Base-by-base conservation (phyloP, 2,888 invertebrate genomes). In the Cynaeus angustus region DNA sequence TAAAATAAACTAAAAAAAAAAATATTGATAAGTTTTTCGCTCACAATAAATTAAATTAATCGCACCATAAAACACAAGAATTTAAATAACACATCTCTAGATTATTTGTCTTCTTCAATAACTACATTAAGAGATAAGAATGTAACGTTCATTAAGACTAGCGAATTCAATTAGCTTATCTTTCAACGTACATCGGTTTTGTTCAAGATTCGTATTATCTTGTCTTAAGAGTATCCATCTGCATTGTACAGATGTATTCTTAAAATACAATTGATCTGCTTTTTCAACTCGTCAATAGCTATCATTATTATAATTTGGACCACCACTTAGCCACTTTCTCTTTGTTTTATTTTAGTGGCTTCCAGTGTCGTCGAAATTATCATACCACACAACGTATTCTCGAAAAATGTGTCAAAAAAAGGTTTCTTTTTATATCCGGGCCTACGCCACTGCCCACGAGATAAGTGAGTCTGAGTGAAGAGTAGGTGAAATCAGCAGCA, bases 141-240 rank as follows among this genome's bases (percentile, higher is more conserved):
- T 64, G 58, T 62, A 72, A 52, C 53, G 55, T 61, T 71, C 64
- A 71, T 73, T 68, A 68, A 68, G 66, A 70, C 75, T 74, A 72
- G 75, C 73, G 67, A 75, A 74, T 74, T 74, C 74, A 74, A 75
- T 75, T 74, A 74, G 74, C 73, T 74, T 75, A 75, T 75, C 75
- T 68, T 41, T 26, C 53, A 66, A 53, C 66, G 65, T 73, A 38
- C 41, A 53, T 45, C 33, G 28, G 43, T 50, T 53, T 53, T 28
- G 33, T 48, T 48, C 48, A 13, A 48, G 61, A 61, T 61, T 28
- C 46, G 33, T 38, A 14, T 10, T 45, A 59, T 59, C 59, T 59
- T 33, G 13, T 59, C 21, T 28, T 33, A n/a, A 28, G 43, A 21
- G 4, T 21, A 21, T 21, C 4, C 56, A n/a, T n/a, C n/a, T n/a